These are phyloP conservation scores for Halcyon senegalensis DNA, from an alignment of 2,113 vertebrate genomes.

Conservation along the genomic window DNA sequence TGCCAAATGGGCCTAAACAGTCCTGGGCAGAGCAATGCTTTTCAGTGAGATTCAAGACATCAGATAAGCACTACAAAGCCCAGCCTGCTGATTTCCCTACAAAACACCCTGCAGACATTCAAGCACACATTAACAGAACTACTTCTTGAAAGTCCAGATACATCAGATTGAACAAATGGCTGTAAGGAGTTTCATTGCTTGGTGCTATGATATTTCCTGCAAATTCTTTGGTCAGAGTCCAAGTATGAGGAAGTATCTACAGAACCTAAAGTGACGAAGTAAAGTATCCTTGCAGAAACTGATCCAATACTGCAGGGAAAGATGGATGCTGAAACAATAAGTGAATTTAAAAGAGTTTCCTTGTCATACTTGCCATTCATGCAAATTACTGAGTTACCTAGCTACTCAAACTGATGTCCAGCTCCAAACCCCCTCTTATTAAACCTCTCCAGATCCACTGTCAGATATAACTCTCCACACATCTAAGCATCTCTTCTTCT, in stretches of 20 bases:
- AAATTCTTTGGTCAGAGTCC: neutral
- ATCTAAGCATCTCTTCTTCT: neutral
- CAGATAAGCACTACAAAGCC: neutral
- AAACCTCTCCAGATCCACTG: neutral
- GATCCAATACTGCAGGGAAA: neutral
- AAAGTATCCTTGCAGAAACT: neutral
- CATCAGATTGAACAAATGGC: neutral
- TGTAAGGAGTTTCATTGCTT: neutral
- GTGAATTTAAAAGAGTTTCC: neutral
- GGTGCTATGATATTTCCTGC: neutral
- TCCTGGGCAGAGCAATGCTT: neutral
- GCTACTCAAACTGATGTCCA: neutral
- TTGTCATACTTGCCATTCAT: neutral
- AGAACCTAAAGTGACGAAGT: neutral
- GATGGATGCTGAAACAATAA: neutral
- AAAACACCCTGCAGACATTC: neutral
- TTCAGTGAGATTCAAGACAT: neutral
- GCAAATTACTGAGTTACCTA: neutral
- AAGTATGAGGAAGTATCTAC: neutral
- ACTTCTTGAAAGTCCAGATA: neutral
- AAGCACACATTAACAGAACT: neutral
- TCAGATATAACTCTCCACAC: neutral
- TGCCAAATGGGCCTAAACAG: too few relatives aligned
- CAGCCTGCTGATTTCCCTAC: neutral
- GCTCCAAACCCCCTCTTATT: neutral